phyloP scores from a whole-genome alignment of 2,113 vertebrate species.

The Odocoileus virginianus region DNA sequence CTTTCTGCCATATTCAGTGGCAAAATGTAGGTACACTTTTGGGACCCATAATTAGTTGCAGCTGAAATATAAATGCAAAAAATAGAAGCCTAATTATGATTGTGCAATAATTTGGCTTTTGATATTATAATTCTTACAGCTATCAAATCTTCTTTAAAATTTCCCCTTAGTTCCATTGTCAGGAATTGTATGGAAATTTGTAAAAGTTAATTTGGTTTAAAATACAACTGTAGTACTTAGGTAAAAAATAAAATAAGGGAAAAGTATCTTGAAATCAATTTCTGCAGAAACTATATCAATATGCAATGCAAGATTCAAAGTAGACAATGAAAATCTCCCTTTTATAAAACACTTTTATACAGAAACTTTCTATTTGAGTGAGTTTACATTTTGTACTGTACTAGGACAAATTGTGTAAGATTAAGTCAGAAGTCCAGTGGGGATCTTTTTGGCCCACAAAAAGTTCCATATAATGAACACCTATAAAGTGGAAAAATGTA shows the following conservation, averaged over 20 bases:
- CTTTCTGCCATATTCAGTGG: background rate
- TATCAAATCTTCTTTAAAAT: background rate
- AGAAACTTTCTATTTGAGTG: background rate
- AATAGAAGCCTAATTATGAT: background rate
- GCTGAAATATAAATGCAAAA: conserved; percentile 13
- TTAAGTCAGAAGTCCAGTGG: background rate
- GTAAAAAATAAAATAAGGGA: background rate
- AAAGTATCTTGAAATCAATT: background rate
- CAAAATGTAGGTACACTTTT: conserved; percentile 41
- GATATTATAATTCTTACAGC: background rate
- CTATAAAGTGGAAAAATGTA: background rate
- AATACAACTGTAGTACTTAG: background rate
- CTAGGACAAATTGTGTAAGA: background rate
- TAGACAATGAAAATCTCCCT: background rate
- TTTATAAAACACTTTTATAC: background rate
- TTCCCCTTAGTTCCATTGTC: background rate
- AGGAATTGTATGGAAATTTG: background rate
- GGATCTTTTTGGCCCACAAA: background rate
- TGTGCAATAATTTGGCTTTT: background rate
- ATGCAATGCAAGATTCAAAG: background rate
- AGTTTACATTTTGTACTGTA: background rate
- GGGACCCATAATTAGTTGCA: background rate
- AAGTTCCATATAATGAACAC: background rate
- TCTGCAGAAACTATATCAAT: background rate
- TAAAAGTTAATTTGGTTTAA: conserved; percentile 14